Conservation (phyloP, 1,140 invertebrate genomes). For the Drosophila teissieri region DNA sequence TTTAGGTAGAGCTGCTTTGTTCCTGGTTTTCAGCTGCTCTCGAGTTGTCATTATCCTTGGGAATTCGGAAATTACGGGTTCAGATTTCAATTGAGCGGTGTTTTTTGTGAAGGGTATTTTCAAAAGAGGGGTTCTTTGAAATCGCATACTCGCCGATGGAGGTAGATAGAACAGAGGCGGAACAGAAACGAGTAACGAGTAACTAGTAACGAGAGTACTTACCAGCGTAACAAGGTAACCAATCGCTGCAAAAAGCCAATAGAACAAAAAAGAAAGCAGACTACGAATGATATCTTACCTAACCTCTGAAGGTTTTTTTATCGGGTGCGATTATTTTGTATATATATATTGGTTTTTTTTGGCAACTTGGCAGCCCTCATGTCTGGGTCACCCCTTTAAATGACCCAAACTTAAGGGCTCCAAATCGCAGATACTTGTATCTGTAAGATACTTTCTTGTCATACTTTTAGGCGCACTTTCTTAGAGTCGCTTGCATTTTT, state of each 20-base stretch:
- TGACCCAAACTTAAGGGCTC: conserved; percentile 59
- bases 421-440: conserved; percentile 50
- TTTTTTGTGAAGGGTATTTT: conserved; percentile 2
- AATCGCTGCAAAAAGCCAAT: conserved; percentile 68
- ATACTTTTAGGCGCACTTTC: conserved; percentile 14
- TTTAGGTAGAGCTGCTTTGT: conserved; percentile 8
- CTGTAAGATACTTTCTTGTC: conserved; percentile 9
- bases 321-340: conserved; percentile 8
- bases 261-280: conserved; percentile 55
- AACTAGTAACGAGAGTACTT: conserved; percentile 69
- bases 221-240: conserved; percentile 43
- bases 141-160: conserved; percentile 37
- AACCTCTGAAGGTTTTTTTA: conserved; percentile 54
- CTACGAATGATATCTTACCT: conserved; percentile 74
- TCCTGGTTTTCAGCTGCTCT: conserved; percentile 16
- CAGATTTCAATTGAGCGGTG: conserved; percentile 37
- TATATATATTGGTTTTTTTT: neutral
- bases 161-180: conserved; percentile 23
- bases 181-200: conserved; percentile 43
- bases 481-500: conserved; percentile 5
- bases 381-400: conserved; percentile 61
- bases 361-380: conserved; percentile 52
- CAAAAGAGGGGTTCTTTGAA: neutral
- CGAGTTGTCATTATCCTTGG: conserved; percentile 41
- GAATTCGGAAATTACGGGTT: conserved; percentile 51